These are phyloP conservation scores for Pelobates cultripes DNA, from an alignment of 2,797 vertebrate species.

Conservation along the genomic window DNA sequence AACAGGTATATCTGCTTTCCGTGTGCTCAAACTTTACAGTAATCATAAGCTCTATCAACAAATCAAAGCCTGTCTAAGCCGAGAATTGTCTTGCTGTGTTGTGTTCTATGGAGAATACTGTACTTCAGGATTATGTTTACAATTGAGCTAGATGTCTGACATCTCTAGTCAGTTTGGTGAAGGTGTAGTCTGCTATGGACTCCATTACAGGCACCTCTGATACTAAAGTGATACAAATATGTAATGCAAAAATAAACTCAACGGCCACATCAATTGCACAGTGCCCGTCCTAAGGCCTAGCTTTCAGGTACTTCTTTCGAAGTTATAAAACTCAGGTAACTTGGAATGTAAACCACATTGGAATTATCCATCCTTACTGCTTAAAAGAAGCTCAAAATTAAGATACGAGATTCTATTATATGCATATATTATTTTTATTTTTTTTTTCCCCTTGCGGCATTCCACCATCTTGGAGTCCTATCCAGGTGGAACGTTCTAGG, in stretches of 20 bases:
- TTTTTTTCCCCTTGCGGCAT: conserved; percentile 77
- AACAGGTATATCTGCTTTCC: conserved; percentile 83
- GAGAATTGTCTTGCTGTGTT: conserved; percentile 85
- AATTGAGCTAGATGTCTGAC: conserved; percentile 83
- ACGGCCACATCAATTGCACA: conserved; percentile 80
- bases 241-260: conserved; percentile 74
- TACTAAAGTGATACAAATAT: conserved; percentile 60
- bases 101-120: conserved; percentile 82
- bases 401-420: conserved; percentile 76
- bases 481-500: conserved; percentile 68
- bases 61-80: conserved; percentile 80
- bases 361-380: conserved; percentile 76
- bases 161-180: conserved; percentile 57
- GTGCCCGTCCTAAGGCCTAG: conserved; percentile 77
- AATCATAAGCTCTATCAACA: conserved; percentile 90
- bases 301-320: conserved; percentile 91
- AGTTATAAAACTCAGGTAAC: conserved; percentile 91
- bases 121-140: conserved; percentile 90
- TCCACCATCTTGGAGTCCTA: conserved; percentile 77
- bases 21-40: conserved; percentile 85
- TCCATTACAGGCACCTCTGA: not conserved
- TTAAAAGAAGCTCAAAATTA: conserved; percentile 71
- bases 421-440: conserved; percentile 63
- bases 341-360: conserved; percentile 87
- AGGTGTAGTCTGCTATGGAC: not conserved